These are phyloP conservation scores for Cylas formicarius DNA, from an alignment of 1,140 invertebrate genomes.

Conservation along the genomic window DNA sequence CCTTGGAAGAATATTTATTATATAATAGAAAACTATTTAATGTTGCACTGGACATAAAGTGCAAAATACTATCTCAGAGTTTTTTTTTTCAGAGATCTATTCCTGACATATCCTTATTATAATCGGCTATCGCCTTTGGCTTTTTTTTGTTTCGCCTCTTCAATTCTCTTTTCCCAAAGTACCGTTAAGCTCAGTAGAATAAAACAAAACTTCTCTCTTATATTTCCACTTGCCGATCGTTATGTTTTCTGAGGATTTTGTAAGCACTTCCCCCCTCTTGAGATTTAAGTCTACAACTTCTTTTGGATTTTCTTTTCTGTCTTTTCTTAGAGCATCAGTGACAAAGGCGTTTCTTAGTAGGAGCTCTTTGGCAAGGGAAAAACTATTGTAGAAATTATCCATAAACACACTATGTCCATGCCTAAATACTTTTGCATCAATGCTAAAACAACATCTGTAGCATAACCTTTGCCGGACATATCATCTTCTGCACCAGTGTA, in stretches of 20 bases:
- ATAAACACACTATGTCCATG: constrained; percentile 37
- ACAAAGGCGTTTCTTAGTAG: constrained; percentile 32
- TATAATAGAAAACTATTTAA: too few relatives aligned
- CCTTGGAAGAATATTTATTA: too few relatives aligned
- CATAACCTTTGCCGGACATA: constrained; percentile 8
- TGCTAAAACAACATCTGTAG: constrained; percentile 1
- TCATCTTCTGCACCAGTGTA: constrained; percentile 20
- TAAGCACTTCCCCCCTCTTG: constrained; percentile 28
- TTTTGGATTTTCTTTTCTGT: constrained; percentile 29
- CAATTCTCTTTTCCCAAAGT: constrained; percentile 3
- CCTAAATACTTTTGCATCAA: constrained; percentile 26
- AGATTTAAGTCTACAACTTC: constrained; percentile 20
- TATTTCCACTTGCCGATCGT: constrained; percentile 41
- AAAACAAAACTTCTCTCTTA: constrained; percentile 33
- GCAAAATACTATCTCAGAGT: constrained; percentile 37
- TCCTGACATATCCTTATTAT: constrained; percentile 34
- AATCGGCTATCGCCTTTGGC: constrained; percentile 29
- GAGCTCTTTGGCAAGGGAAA: constrained; percentile 35
- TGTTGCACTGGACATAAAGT: too few relatives aligned
- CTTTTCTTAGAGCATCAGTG: constrained; percentile 34
- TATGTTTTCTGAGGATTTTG: too few relatives aligned
- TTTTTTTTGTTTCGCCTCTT: constrained; percentile 26
- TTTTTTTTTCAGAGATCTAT: constrained; percentile 34
- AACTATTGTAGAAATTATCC: constrained; percentile 42
- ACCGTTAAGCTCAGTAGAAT: constrained; percentile 31